These are phyloP conservation scores for Baryphthengus martii DNA, from an alignment of 2,113 vertebrate species.

Conservation along the genomic window DNA sequence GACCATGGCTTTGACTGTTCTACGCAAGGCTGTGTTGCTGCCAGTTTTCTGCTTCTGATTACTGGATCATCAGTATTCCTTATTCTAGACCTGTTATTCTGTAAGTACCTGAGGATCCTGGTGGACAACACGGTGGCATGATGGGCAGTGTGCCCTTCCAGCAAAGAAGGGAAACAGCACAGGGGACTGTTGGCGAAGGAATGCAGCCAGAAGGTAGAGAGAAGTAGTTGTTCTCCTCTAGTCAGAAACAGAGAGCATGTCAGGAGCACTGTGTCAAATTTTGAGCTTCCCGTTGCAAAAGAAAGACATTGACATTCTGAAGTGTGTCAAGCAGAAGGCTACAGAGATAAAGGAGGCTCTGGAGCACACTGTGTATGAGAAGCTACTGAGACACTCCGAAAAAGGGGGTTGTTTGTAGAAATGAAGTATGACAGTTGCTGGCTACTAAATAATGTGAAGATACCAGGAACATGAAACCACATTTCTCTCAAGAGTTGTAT, in stretches of 20 bases:
- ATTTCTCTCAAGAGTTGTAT: background rate
- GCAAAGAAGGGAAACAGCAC: background rate
- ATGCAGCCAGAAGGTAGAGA: background rate
- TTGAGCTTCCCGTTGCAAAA: background rate
- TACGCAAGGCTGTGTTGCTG: background rate
- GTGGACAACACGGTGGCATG: background rate
- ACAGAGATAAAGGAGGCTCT: background rate
- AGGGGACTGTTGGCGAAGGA: background rate
- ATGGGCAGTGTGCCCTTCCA: background rate
- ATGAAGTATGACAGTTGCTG: background rate
- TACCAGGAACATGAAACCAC: background rate
- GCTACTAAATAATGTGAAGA: background rate
- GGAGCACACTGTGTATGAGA: background rate
- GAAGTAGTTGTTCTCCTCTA: background rate
- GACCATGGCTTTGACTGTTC: background rate
- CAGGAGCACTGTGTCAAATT: background rate
- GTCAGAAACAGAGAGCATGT: background rate
- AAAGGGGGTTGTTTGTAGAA: background rate
- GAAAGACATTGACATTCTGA: background rate
- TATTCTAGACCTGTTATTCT: background rate
- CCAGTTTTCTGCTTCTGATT: background rate
- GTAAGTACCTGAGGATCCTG: background rate
- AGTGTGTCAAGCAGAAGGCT: background rate
- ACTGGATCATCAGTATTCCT: background rate
- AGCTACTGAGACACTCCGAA: background rate